Conservation (phyloP, 2,888 invertebrate species). For the Pharmacophagus antenor region DNA sequence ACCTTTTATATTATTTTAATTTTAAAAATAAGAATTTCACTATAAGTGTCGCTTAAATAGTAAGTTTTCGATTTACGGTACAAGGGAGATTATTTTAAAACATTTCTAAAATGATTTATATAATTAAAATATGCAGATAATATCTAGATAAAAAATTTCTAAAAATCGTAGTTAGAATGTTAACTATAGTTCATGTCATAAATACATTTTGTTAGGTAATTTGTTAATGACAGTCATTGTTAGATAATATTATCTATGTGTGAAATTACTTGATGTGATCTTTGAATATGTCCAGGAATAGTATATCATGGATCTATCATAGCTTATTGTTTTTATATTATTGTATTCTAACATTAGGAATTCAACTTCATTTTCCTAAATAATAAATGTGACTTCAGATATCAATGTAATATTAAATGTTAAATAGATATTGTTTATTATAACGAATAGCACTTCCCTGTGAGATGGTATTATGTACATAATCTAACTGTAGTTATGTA, state of each 20-base stretch:
- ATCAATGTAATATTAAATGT: conserved; percentile 74
- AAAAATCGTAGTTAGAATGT: conserved; percentile 64
- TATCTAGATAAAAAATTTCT: conserved; percentile 57
- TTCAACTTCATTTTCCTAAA: conserved; percentile 65
- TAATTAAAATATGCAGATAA: conserved; percentile 60
- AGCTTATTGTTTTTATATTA: conserved; percentile 74
- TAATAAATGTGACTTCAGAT: conserved; percentile 69
- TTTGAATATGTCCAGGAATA: conserved; percentile 62
- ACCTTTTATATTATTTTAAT: conserved; percentile 34
- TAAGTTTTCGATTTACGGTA: conserved; percentile 65
- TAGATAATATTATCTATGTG: conserved; percentile 67
- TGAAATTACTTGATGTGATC: conserved; percentile 65
- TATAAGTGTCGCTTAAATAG: conserved; percentile 61
- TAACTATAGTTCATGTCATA: conserved; percentile 57
- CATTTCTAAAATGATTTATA: conserved; percentile 70
- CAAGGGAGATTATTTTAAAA: conserved; percentile 71
- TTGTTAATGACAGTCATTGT: conserved; percentile 71
- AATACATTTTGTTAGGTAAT: conserved; percentile 65
- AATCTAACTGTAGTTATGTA: conserved; percentile 78
- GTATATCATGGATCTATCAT: conserved; percentile 64
- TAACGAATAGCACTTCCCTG: conserved; percentile 63
- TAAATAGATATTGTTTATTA: conserved; percentile 76
- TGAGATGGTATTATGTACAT: conserved; percentile 80
- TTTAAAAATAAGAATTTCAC: conserved; percentile 47
- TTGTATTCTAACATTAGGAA: conserved; percentile 70